Evolutionary conservation across 2,797 vertebrate species (phyloP).

Genomic region (Triplophysa bombifrons): DNA sequence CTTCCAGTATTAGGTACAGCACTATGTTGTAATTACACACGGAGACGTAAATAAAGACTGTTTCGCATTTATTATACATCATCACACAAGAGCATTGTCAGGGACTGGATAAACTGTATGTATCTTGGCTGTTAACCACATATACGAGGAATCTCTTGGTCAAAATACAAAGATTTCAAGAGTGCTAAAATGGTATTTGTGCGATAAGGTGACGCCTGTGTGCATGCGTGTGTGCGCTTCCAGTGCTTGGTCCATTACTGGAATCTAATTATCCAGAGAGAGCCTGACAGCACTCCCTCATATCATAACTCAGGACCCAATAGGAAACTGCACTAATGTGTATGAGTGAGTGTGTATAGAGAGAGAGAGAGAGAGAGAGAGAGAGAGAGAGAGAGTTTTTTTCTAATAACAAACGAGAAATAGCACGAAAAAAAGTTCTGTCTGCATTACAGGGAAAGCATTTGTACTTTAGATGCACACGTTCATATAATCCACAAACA

Average conservation of each 20-base stretch:
- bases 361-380: too few species aligned
- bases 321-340: slow-evolving; percentile 31
- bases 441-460: neutral
- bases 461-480: neutral
- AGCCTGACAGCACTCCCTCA: slow-evolving; percentile 43
- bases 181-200: slow-evolving; percentile 18
- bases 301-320: slow-evolving; percentile 45
- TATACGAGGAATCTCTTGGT: neutral
- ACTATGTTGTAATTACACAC: neutral
- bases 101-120: neutral
- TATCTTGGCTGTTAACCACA: neutral
- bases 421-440: slow-evolving; percentile 14
- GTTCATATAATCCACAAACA: neutral
- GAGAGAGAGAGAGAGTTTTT: neutral
- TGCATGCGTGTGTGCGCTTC: slow-evolving; percentile 52
- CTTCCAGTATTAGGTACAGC: neutral
- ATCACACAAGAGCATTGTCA: neutral
- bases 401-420: neutral
- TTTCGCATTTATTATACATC: neutral
- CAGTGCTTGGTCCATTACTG: slow-evolving; percentile 76
- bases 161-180: slow-evolving; percentile 17
- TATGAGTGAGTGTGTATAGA: neutral
- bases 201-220: slow-evolving; percentile 15
- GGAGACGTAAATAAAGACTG: neutral
- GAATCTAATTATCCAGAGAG: slow-evolving; percentile 77